Conservation (phyloP, 2,797 vertebrate genomes). For the Trachops cirrhosus region DNA sequence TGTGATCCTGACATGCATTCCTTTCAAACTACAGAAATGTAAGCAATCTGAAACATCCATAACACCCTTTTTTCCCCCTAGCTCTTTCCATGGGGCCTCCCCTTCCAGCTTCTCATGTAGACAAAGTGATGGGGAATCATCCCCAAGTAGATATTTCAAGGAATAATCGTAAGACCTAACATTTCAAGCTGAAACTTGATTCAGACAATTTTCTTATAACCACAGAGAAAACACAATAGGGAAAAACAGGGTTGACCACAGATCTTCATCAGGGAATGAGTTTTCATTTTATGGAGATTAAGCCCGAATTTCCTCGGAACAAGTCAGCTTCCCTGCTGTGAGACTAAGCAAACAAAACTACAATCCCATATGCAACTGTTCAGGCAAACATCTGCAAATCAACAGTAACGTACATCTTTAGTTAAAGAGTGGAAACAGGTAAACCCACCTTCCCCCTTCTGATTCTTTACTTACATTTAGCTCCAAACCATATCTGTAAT, state of each 20-base stretch:
- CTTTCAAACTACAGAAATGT: neutral
- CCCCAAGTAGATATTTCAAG: neutral
- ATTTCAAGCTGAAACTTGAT: conserved; percentile 34
- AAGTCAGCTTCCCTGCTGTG: neutral
- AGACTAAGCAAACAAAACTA: conserved; percentile 6
- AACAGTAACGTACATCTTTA: neutral
- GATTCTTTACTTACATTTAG: neutral
- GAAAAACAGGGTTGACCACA: neutral
- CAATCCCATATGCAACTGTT: neutral
- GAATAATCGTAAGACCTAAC: neutral
- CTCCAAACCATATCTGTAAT: conserved; percentile 2
- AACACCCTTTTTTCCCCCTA: neutral
- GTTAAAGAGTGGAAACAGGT: neutral
- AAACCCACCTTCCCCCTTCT: neutral
- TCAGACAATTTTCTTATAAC: conserved; percentile 18
- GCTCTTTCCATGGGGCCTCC: neutral
- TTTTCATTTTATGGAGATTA: conserved; percentile 31
- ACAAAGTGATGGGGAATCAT: neutral
- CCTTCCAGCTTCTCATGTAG: neutral
- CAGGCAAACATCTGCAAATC: neutral
- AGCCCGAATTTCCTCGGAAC: neutral
- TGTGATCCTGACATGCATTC: neutral
- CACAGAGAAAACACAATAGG: conserved; percentile 15
- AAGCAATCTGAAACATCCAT: neutral
- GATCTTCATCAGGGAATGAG: conserved; percentile 14